Evolutionary conservation across 1,140 invertebrate species (phyloP), one percentile per base, ranked within the genome.

Genomic region (Psix sp.): DNA sequence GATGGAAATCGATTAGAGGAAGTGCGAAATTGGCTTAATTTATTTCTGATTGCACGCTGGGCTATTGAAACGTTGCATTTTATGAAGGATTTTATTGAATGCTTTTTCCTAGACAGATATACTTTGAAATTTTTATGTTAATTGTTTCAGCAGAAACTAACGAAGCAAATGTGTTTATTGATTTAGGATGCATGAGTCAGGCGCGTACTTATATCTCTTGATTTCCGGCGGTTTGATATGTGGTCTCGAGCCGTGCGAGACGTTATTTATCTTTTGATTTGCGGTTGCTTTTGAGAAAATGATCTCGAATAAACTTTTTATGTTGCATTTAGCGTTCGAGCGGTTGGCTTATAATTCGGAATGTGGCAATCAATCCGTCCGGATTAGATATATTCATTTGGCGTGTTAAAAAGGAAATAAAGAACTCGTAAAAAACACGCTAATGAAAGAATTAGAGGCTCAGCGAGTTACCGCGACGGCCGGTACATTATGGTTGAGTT

Each of bases 1-100:
- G 56, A 68, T 68, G 54, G 54, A 46, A 45, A 60, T 52, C 54
- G 65, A 68, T 68, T 60, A 60, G 59, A 68, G 54, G 52, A 60
- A 68, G 54, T 42, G 21, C 7, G 35, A 59, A 68, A 68, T 59
- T 52, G 48, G 65, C 46, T 59, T 46, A 59, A 68, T 68, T 68
- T 68, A 68, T 60, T 68, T 57, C 35, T 68, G 45, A 60, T 60
- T 39, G 18, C 39, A 9, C 24, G 20, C 13, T 38, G 4, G 9
- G 15, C 3, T 38, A 60, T 48, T 40, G 48, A 54, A 48, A 70
- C 35, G 14, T 38, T 21, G 24, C n/a, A 20, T 70, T 62, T 70
- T 62, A 70, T 62, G 49, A 14, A 1, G 14, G 33, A 62, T 48
- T 70, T 62, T 60, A 70, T 70, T 62, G 40, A 68, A 52, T 49